Base-by-base conservation (phyloP, 2,888 invertebrate species). In the Drosophila neonasuta region DNA sequence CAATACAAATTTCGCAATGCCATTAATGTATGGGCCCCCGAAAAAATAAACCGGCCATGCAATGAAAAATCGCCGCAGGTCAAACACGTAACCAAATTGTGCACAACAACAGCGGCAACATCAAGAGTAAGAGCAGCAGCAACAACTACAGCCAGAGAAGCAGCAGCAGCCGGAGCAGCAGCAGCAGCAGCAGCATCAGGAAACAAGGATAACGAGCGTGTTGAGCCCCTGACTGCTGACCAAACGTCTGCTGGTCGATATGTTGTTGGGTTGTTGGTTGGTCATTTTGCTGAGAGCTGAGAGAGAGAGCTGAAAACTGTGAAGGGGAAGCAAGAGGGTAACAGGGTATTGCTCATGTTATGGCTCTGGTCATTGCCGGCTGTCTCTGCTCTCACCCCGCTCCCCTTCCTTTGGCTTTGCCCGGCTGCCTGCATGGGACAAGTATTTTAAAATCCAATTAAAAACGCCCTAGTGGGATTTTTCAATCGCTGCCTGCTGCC, bases 401-500 rank as follows among this genome's bases (percentile, higher is more conserved):
- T 55, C 51, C 62, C 55, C 51, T 17, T 50, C 30, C 63, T 9
- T 36, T 49, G 63, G 20, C 58, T 34, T 34, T 50, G 65, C 17
- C 46, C 62, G 68, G 52, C 64, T 51, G 75, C 55, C 73, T 84
- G 88, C 69, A 86, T 84, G 83, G 76, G 75, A 80, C 77, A 84
- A 89, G 91, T 89, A 88, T 90, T 90, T 90, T 90, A 90, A 91
- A 90, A 91, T 90, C 91, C 90, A 91, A 90, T 91, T 91, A 91
- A 90, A 90, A 89, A 89, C 87, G 86, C 89, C 87, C 88, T 81
- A 83, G 81, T 84, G 88, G 88, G 88, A 88, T 80, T 88, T 87
- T 88, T 88, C 88, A 89, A 89, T 88, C 88, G 87, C 82, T 86
- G 87, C 82, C 68, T 55, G 71, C 65, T 64, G 59, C 61, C 51